These are phyloP conservation scores for Polyploca ridens DNA, from an alignment of 2,888 invertebrate genomes.

Conservation along the genomic window DNA sequence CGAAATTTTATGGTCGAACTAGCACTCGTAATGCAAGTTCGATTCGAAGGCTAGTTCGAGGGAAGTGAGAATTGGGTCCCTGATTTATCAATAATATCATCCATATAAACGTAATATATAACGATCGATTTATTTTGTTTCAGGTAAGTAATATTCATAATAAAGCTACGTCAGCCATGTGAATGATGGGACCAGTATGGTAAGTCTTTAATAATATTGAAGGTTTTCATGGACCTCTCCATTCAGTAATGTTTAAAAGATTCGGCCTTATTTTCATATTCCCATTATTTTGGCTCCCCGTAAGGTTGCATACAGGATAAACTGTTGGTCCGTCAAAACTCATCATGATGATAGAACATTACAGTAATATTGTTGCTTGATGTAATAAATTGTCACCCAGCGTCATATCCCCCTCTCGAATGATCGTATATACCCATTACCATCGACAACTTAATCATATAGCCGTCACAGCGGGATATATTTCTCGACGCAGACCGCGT, in stretches of 20 bases:
- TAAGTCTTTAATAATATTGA: neutral
- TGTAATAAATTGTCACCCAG: neutral
- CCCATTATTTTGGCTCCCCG: neutral
- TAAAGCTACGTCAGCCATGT: neutral
- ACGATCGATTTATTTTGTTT: neutral
- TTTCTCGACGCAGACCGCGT: neutral
- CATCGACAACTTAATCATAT: constrained; percentile 8
- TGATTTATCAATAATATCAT: no score
- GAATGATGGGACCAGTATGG: neutral
- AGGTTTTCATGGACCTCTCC: neutral
- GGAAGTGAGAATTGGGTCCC: no score
- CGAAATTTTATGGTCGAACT: no score
- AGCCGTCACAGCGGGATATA: neutral
- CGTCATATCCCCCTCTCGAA: neutral
- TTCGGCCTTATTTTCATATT: neutral
- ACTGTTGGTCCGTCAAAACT: no score
- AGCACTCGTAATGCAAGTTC: no score
- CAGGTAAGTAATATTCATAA: constrained; percentile 5
- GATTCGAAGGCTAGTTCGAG: no score
- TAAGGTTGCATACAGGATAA: no score
- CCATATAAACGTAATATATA: no score
- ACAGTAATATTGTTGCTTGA: neutral
- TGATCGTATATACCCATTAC: neutral
- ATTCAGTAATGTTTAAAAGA: neutral
- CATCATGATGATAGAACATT: neutral